Base-by-base conservation (phyloP, 2,113 vertebrate species). In the Girardinichthys multiradiatus region DNA sequence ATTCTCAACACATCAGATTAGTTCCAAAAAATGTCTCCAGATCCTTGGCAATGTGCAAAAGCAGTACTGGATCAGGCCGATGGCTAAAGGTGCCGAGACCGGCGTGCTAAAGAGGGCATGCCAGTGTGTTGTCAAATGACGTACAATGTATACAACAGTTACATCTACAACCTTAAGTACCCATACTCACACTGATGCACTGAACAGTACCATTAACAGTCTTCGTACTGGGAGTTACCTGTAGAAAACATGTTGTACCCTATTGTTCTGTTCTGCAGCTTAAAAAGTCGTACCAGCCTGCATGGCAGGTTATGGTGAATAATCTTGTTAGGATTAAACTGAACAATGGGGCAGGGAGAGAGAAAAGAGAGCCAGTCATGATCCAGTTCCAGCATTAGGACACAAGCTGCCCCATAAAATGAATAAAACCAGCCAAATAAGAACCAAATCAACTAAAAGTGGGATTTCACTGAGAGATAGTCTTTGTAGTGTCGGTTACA, bases 41-140 rank as follows among this genome's bases (percentile, higher is more conserved):
- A 93, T 93, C 91, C 90, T 92, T 74, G 94, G 93, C 93, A 92
- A 89, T 87, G 94, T 95, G 95, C 91, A 95, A 92, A 84, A 89
- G 92, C 91, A 92, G 84, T 94, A 91, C 83, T 86, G 88, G 86
- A 92, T 87, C 92, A 31, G 78, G 90, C 89, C 73, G 80, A 82
- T 78, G 84, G 83, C 77, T 62, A 64, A 78, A 80, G 84, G 79
- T 78, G 84, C 87, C 45, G 60, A 87, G 78, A 68, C 65, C 65
- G 73, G 71, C 33, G 15, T 75, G 86, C 71, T 71, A 51, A 86
- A 76, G 75, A 89, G 79, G 80, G 84, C 72, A 82, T 80, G 89
- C 78, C 89, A 83, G 42, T 29, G 48, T 68, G 83, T 84, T 78
- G 80, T 75, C 82, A 57, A 74, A 87, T 63, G 35, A 62, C 45